phyloP scores from a whole-genome alignment of 2,113 vertebrate species.

The Oreocharis arfaki region DNA sequence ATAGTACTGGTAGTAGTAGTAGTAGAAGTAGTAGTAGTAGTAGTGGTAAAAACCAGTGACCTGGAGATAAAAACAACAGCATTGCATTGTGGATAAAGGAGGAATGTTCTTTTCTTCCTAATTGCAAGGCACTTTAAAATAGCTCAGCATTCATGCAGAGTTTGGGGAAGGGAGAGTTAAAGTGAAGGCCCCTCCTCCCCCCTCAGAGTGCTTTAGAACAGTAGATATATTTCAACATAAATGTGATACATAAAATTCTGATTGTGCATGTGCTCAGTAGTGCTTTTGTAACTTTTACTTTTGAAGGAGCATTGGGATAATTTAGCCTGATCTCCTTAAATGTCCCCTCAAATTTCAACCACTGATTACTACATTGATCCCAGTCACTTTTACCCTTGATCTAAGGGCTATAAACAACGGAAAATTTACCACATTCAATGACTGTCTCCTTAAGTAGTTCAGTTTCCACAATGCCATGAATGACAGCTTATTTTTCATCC shows the following conservation, averaged over 20 bases:
- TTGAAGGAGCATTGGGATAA: not conserved
- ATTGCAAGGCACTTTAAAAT: not conserved
- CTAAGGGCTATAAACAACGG: not conserved
- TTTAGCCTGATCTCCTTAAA: not conserved
- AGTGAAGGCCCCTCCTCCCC: not conserved
- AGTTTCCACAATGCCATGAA: not conserved
- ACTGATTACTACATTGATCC: not conserved
- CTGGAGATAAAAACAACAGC: not conserved
- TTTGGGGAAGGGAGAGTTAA: not conserved
- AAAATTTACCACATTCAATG: not conserved
- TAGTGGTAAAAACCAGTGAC: not conserved
- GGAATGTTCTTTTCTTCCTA: not conserved
- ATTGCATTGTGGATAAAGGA: not conserved
- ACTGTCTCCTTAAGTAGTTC: not conserved
- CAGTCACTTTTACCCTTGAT: not conserved
- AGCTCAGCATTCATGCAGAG: not conserved
- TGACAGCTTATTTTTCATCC: conserved; percentile 10
- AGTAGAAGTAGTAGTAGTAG: not conserved
- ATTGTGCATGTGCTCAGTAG: not conserved
- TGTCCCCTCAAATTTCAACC: not conserved
- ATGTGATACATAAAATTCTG: not conserved
- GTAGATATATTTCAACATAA: not conserved
- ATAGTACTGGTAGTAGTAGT: too few relatives aligned
- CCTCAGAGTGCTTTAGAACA: not conserved
- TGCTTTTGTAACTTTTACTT: not conserved